These are phyloP conservation scores for Eucera pruinosa DNA, from an alignment of 2,888 invertebrate genomes.

Conservation along the genomic window DNA sequence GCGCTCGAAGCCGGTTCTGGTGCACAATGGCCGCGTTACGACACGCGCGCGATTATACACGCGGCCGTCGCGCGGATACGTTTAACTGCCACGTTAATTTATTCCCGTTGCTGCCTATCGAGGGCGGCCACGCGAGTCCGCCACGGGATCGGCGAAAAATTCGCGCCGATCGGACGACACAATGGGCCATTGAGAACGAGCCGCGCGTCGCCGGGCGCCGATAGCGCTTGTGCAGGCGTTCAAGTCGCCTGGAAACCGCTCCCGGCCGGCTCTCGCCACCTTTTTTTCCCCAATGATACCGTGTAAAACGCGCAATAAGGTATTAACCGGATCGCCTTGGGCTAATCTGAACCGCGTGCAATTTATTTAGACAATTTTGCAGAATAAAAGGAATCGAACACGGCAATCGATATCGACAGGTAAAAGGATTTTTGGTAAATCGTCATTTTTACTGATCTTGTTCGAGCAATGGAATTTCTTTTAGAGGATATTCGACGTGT, in stretches of 20 bases:
- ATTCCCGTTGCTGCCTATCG: conserved; percentile 73
- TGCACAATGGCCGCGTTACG: conserved; percentile 76
- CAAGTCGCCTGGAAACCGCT: conserved; percentile 46
- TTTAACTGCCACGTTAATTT: conserved; percentile 76
- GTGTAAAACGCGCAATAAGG: conserved; percentile 54
- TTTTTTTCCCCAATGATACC: conserved; percentile 30
- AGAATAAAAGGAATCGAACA: not conserved
- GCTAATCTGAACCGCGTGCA: conserved; percentile 43
- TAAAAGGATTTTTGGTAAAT: not conserved
- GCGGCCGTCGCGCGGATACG: conserved; percentile 63
- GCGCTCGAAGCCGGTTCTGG: conserved; percentile 68
- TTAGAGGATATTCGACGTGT: conserved; percentile 29
- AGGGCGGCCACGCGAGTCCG: conserved; percentile 68
- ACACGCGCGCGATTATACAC: conserved; percentile 72
- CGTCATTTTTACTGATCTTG: conserved; percentile 4
- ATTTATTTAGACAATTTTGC: conserved; percentile 47
- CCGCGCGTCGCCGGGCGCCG: conserved; percentile 57
- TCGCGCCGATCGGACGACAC: conserved; percentile 68
- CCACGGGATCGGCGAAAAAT: conserved; percentile 66
- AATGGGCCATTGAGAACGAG: conserved; percentile 74
- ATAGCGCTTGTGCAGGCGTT: conserved; percentile 64
- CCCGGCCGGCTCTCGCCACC: conserved; percentile 21
- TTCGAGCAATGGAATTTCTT: not conserved
- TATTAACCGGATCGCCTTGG: conserved; percentile 58
- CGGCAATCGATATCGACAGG: conserved; percentile 9